Percentiles rank a stretch among this genome's conserved stretches.
Conservation (phyloP, 2,888 invertebrate genomes). For the Hemicrepidius hirtus region DNA sequence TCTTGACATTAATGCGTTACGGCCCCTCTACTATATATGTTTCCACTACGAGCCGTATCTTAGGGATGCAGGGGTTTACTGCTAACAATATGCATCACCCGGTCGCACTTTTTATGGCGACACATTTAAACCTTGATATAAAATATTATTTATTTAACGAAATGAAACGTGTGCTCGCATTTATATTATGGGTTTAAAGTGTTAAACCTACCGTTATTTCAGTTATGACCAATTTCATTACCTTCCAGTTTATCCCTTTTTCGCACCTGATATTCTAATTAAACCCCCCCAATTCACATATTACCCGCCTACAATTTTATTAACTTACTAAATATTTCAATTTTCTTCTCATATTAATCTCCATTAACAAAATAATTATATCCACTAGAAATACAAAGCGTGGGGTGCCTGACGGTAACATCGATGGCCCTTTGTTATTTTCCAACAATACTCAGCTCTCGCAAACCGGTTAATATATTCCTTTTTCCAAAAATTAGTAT, state of each 20-base stretch:
- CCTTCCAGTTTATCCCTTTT: neutral
- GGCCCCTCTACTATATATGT: neutral
- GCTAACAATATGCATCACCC: constrained; percentile 12
- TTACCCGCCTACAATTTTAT: too few species aligned
- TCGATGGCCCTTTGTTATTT: too few species aligned
- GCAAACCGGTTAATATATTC: too few species aligned
- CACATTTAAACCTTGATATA: constrained; percentile 23
- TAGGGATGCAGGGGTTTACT: constrained; percentile 6
- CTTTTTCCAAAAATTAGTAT: too few species aligned
- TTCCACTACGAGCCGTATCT: constrained; percentile 1
- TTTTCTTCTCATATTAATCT: too few species aligned
- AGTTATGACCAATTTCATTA: neutral
- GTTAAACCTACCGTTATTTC: neutral
- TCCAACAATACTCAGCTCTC: too few species aligned
- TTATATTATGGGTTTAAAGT: constrained; percentile 1
- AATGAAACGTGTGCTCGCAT: constrained; percentile 25
- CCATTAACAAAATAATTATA: too few species aligned
- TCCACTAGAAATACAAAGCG: too few species aligned
- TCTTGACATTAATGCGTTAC: constrained; percentile 61
- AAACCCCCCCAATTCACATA: too few species aligned
- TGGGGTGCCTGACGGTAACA: too few species aligned
- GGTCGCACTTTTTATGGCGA: constrained; percentile 22
- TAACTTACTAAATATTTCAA: too few species aligned
- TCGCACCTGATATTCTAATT: neutral
- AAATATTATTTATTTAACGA: constrained; percentile 30